These are phyloP conservation scores for Coelinius sp. DNA, from an alignment of 2,888 invertebrate species.

Conservation along the genomic window DNA sequence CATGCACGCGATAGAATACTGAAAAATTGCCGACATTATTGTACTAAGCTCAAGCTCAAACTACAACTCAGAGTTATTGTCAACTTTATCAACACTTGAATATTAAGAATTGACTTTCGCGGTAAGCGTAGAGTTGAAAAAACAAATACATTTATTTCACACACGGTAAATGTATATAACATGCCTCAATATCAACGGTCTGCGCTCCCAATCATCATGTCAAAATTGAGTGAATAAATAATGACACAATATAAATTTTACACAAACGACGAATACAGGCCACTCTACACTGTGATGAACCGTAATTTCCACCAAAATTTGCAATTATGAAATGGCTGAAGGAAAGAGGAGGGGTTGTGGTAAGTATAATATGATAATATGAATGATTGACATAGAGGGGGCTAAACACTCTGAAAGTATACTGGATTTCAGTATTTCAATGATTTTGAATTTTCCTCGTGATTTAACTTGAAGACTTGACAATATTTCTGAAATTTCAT, in stretches of 20 bases:
- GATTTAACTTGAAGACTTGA: too few species aligned
- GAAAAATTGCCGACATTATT: slow-evolving; percentile 51
- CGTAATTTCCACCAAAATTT: neutral
- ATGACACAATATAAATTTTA: too few species aligned
- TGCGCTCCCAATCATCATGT: slow-evolving; percentile 51
- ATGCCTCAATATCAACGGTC: slow-evolving; percentile 48
- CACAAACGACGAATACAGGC: too few species aligned
- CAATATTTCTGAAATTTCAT: neutral
- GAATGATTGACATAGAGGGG: too few species aligned
- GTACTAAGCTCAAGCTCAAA: slow-evolving; percentile 23
- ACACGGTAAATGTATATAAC: slow-evolving; percentile 9
- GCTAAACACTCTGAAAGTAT: too few species aligned
- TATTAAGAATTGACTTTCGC: slow-evolving; percentile 6
- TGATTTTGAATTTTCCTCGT: too few species aligned
- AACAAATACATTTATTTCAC: slow-evolving; percentile 33
- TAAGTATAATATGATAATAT: too few species aligned
- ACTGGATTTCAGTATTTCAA: too few species aligned
- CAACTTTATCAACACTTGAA: neutral
- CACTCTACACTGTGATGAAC: too few species aligned
- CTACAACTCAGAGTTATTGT: neutral
- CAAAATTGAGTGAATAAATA: too few species aligned
- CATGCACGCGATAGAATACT: slow-evolving; percentile 55
- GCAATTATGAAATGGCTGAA: too few species aligned
- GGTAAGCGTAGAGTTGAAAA: slow-evolving; percentile 13
- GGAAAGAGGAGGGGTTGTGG: too few species aligned